Base-by-base conservation (phyloP, 2,797 vertebrate genomes). In the Poecile montanus region DNA sequence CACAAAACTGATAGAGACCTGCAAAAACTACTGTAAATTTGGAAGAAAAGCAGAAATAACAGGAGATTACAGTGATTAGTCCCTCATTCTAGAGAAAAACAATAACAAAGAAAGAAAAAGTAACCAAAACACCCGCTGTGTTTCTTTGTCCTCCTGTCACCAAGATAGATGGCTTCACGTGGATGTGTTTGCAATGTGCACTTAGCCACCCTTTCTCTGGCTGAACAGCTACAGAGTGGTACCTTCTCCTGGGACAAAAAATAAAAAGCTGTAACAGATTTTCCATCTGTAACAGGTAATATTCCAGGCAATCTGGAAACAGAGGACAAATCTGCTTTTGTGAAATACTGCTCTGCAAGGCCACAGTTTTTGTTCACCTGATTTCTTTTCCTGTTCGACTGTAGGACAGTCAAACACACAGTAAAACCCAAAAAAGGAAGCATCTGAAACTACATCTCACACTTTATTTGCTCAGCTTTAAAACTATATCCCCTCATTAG, bases 381-480 rank as follows among this genome's bases (percentile, higher is more conserved):
- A 93, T 54, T 61, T 73, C 71, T 60, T 57, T 50, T 23, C 65
- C 47, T 48, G 38, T 65, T 58, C 1, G 0, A 45, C 60, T 77
- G 50, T 30, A 93, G 92, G 89, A 54, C 89, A 93, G 71, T 3
- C 3, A 20, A 96, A 90, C 51, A 85, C 16, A 34, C 51, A 63
- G 40, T 32, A 85, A 95, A 94, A 89, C 19, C 38, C 27, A 30
- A 78, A 88, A 91, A 87, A 77, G 62, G 70, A 88, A 91, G 60
- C 40, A 71, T 70, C 75, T 76, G 77, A 93, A 95, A 92, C 38
- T 48, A 54, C 20, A 78, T 38, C 34, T 94, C 58, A 27, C 36
- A 32, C 45, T 96, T 88, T 83, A 86, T 79, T 96, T 20, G 10
- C 89, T 84, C 34, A 16, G 58, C 68, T 94, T 95, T 91, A 94